phyloP scores from a whole-genome alignment of 2,888 invertebrate genomes.

The Melinopterus prodromus region DNA sequence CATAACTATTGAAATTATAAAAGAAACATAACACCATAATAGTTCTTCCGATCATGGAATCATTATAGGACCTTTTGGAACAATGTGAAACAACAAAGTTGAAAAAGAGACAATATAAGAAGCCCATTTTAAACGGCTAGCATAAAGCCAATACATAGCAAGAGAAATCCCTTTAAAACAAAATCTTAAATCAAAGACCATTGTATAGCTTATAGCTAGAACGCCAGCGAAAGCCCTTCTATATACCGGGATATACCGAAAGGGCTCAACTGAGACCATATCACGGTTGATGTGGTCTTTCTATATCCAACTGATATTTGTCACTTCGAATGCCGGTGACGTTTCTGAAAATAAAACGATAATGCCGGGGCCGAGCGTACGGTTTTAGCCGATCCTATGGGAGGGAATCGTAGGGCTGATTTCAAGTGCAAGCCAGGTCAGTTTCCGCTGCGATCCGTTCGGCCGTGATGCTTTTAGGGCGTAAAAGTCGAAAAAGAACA shows the following conservation, averaged over 20 bases:
- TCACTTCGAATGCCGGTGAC: slow-evolving; percentile 12
- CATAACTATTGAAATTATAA: no score
- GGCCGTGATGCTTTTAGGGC: background rate
- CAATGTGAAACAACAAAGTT: no score
- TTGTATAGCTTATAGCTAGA: background rate
- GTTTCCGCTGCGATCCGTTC: background rate
- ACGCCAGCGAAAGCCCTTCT: background rate
- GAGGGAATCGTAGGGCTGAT: background rate
- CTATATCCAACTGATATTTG: slow-evolving; percentile 24
- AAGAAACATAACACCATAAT: no score
- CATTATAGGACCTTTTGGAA: no score
- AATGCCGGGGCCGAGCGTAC: background rate
- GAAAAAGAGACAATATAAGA: no score
- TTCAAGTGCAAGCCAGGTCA: slow-evolving; percentile 22
- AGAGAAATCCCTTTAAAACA: background rate
- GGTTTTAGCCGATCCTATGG: background rate
- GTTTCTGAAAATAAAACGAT: slow-evolving; percentile 16
- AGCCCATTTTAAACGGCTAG: no score
- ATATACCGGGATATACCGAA: background rate
- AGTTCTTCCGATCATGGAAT: no score
- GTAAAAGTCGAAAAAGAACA: background rate
- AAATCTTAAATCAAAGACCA: background rate
- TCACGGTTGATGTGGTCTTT: background rate
- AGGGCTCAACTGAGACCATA: background rate
- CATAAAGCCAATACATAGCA: background rate